Evolutionary conservation across 2,888 invertebrate genomes (phyloP).

Genomic region (Euplexia lucipara): DNA sequence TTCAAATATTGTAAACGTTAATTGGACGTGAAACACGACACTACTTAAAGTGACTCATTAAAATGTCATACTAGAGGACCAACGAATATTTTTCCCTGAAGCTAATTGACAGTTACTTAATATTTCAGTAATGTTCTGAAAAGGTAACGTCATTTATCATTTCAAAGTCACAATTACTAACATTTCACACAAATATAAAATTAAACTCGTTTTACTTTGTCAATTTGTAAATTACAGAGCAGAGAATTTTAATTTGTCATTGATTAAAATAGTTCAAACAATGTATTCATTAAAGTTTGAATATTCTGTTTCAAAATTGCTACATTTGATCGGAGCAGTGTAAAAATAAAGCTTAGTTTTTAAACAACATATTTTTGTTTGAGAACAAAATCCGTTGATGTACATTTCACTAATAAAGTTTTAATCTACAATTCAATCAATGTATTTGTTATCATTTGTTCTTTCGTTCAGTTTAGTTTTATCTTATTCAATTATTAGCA

Average conservation of each 20-base stretch:
- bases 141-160: slow-evolving; percentile 28
- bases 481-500: too few species aligned
- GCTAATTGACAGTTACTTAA: slow-evolving; percentile 55
- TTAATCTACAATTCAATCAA: not conserved
- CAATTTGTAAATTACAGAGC: slow-evolving; percentile 25
- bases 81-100: slow-evolving; percentile 62
- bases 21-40: slow-evolving; percentile 77
- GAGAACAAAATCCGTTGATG: not conserved
- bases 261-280: slow-evolving; percentile 44
- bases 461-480: not conserved
- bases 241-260: slow-evolving; percentile 30
- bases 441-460: not conserved
- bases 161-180: slow-evolving; percentile 40
- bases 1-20: slow-evolving; percentile 76
- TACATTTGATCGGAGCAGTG: not conserved
- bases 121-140: slow-evolving; percentile 37
- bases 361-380: not conserved
- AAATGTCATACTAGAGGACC: slow-evolving; percentile 65
- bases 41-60: slow-evolving; percentile 70
- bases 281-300: slow-evolving; percentile 10
- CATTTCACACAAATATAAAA: slow-evolving; percentile 22
- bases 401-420: not conserved
- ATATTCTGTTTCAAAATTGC: slow-evolving; percentile 30
- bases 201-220: slow-evolving; percentile 12
- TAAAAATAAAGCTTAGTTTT: slow-evolving; percentile 14